Percentiles rank a stretch among this genome's conserved stretches.
Conservation (phyloP, 2,113 vertebrate genomes). For the Sceloporus undulatus region DNA sequence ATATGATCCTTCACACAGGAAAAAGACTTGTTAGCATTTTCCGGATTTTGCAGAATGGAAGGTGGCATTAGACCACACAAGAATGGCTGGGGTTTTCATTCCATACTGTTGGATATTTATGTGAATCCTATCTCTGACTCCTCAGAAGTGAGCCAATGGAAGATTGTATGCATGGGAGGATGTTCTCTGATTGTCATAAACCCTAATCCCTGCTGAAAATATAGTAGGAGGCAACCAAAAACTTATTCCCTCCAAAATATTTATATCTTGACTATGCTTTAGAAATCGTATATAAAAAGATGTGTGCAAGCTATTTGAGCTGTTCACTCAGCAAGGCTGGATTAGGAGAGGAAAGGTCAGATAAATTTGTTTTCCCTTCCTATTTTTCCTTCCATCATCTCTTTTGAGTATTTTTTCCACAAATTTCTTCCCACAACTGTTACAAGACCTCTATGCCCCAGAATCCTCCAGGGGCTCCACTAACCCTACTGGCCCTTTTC, state of each 20-base stretch:
- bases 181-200: not conserved
- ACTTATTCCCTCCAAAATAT: not conserved
- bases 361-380: no score
- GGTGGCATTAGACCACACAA: slow-evolving; percentile 27
- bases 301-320: not conserved
- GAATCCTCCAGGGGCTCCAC: not conserved
- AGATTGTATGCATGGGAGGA: not conserved
- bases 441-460: not conserved
- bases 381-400: not conserved
- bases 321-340: not conserved
- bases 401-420: not conserved
- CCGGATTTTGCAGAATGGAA: not conserved
- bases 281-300: no score
- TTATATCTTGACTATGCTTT: not conserved
- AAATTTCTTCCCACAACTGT: not conserved
- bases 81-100: slow-evolving; percentile 18
- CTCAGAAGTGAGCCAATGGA: not conserved
- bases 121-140: slow-evolving; percentile 34
- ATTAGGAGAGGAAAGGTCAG: not conserved
- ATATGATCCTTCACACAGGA: slow-evolving; percentile 31
- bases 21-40: not conserved
- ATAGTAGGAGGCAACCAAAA: not conserved
- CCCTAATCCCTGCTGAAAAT: not conserved
- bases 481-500: not conserved
- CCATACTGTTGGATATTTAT: slow-evolving; percentile 15